Base-by-base conservation (phyloP, 1,140 invertebrate species). In the Drosophila eugracilis region DNA sequence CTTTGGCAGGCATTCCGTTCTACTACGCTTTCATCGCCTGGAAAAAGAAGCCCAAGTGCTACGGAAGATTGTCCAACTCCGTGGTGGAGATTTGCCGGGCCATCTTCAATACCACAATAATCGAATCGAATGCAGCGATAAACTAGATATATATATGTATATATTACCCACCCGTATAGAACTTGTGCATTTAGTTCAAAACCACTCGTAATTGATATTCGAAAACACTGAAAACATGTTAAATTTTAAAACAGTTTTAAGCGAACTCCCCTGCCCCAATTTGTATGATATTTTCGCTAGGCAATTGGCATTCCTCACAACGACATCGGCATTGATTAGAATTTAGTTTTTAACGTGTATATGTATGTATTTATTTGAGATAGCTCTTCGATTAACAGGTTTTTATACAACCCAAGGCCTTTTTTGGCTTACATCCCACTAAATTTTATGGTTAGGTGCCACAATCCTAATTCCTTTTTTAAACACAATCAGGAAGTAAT, bases 11-110 rank as follows among this genome's bases (percentile, higher is more conserved):
- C 6, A 95, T 99, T 62, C 98, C 98, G 1, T 95, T 99, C 3
- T 99, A 99, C 91, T 94, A 96, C 41, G 63, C 98, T 0, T 98
- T 97, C 73, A 96, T 99, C 17, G 93, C 94, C 58, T 98, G 97
- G 97, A 94, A 96, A 85, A 95, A 94, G 19, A 98, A 98, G 91
- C 93, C 93, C 21, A 54, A 49, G 17, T 65, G 48, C 39, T 90
- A 88, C 54, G 76, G 80, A 0, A 69, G 77, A 1, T 15, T 91
- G 9, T 91, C 91, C 10, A 75, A 76, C 48, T 74, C 60, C 7
- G 39, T 91, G 19, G 89, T 91, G 1, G 73, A 81, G 26, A 44
- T 91, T 7, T 91, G 91, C 34, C 78, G 90, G 32, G 80, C 78
- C n/a, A 69, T 92, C 21, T 92, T 92, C 19, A 88, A 91, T 42